A percentile compares a stretch with the other conserved stretches of the same genome.
These are phyloP conservation scores for Myotis findleyi DNA, from an alignment of 2,797 vertebrate species.

Conservation along the genomic window DNA sequence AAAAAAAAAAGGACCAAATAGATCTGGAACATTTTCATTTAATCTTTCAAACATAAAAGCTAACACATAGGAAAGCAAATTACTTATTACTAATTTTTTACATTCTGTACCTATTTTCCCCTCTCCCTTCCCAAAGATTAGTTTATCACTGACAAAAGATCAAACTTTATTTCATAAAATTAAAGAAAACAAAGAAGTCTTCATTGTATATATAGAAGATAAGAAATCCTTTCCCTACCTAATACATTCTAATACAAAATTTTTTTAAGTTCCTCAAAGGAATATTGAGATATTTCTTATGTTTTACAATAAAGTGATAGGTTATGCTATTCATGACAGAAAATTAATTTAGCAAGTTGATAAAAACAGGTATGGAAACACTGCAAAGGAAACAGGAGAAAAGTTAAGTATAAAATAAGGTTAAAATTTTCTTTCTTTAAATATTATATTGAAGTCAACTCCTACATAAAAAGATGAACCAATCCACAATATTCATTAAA, in stretches of 20 bases:
- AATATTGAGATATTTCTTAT: constrained; percentile 8
- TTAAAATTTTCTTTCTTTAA: constrained; percentile 40
- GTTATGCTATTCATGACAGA: not conserved
- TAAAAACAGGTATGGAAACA: constrained; percentile 56
- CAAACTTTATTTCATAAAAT: constrained; percentile 49
- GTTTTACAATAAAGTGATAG: constrained; percentile 48
- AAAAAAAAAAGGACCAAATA: not conserved
- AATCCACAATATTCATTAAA: constrained; percentile 57
- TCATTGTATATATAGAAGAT: constrained; percentile 14
- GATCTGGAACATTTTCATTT: constrained; percentile 44
- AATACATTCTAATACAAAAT: not conserved
- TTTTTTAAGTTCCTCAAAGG: constrained; percentile 31
- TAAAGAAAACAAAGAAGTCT: constrained; percentile 34
- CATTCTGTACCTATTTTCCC: constrained; percentile 34
- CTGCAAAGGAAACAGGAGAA: constrained; percentile 44
- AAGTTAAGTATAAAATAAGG: not conserved
- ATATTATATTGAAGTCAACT: constrained; percentile 54
- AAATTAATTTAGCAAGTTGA: constrained; percentile 60
- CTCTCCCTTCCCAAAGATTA: constrained; percentile 33
- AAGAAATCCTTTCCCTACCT: constrained; percentile 35
- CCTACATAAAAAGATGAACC: constrained; percentile 48
- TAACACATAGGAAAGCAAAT: constrained; percentile 55
- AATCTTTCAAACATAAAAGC: constrained; percentile 49
- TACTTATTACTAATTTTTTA: constrained; percentile 17
- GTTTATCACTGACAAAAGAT: constrained; percentile 41